These are phyloP conservation scores for Recurvirostra avosetta DNA, from an alignment of 2,113 vertebrate genomes.

Conservation along the genomic window DNA sequence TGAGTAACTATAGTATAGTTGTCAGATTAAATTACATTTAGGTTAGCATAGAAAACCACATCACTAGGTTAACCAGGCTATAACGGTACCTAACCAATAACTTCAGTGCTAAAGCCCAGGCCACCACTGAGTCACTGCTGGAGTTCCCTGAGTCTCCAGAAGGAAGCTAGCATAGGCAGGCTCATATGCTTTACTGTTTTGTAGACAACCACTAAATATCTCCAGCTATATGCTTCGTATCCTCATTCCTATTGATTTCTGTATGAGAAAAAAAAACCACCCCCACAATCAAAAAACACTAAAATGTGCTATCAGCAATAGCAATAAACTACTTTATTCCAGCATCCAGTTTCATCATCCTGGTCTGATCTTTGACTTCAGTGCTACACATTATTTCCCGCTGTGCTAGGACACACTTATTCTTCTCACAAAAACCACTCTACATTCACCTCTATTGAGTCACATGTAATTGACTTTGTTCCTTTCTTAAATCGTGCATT, in stretches of 20 bases:
- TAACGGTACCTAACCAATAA: neutral
- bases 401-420: neutral
- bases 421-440: neutral
- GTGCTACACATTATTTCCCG: neutral
- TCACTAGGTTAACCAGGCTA: neutral
- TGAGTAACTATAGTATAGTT: neutral
- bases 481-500: neutral
- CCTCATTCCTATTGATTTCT: neutral
- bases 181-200: neutral
- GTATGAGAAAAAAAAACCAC: neutral
- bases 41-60: neutral
- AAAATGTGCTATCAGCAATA: neutral
- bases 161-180: neutral
- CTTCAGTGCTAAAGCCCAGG: neutral
- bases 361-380: neutral
- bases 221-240: neutral
- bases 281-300: accelerated
- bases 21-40: neutral
- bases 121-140: neutral
- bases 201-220: neutral
- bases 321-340: neutral
- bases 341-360: neutral
- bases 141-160: neutral
- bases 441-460: neutral
- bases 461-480: neutral